These are phyloP conservation scores for Ferrisia virgata DNA, from an alignment of 2,888 invertebrate genomes.

Conservation along the genomic window DNA sequence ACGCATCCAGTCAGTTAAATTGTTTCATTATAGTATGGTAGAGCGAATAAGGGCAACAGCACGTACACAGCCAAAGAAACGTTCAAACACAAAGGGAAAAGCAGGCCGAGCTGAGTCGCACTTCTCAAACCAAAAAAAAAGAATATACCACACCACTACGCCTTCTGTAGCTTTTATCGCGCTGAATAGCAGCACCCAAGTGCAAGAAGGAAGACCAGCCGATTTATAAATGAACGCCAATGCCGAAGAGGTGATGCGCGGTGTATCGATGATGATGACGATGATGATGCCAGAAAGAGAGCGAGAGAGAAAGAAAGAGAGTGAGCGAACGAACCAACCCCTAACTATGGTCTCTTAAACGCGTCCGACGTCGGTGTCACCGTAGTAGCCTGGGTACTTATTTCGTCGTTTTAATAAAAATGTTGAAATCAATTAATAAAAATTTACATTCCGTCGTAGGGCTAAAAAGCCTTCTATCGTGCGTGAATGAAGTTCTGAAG, in stretches of 20 bases:
- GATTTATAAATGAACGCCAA: not conserved
- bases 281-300: too few relatives aligned
- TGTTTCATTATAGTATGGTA: not conserved
- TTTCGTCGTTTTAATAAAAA: not conserved
- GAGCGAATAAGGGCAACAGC: not conserved
- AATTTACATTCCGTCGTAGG: conserved; percentile 1
- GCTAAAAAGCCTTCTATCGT: not conserved
- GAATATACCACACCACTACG: not conserved
- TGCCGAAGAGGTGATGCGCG: not conserved
- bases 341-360: too few relatives aligned
- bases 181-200: not conserved
- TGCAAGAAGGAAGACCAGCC: not conserved
- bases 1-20: conserved; percentile 17
- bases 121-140: not conserved
- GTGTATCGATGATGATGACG: too few relatives aligned
- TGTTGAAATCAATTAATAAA: conserved; percentile 22
- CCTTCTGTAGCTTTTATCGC: not conserved
- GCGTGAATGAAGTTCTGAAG: too few relatives aligned
- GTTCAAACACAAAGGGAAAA: not conserved
- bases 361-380: not conserved
- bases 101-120: not conserved
- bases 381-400: not conserved
- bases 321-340: not conserved
- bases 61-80: too few relatives aligned
- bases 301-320: too few relatives aligned